Evolutionary conservation across 1,140 invertebrate genomes (phyloP).

Genomic region (Penaeus chinensis): DNA sequence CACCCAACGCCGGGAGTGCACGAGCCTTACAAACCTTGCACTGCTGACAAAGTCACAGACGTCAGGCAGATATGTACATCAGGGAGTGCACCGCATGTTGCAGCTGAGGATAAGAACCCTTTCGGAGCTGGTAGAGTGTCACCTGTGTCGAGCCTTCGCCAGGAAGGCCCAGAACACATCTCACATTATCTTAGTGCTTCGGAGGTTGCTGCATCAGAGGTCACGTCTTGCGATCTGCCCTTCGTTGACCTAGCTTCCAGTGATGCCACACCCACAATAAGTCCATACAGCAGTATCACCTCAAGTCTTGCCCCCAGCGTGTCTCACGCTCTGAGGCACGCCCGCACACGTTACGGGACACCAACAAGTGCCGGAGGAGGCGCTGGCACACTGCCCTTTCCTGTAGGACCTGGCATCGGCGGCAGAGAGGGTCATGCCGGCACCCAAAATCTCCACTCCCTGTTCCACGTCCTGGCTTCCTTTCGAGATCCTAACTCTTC

Average conservation of each 20-base stretch:
- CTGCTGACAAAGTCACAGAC: no score
- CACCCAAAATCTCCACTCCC: constrained; percentile 13
- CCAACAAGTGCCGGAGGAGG: no score
- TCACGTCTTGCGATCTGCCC: constrained; percentile 17
- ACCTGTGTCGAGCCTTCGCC: constrained; percentile 29
- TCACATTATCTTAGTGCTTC: constrained; percentile 42
- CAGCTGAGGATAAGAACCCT: no score
- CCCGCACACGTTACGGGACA: neutral
- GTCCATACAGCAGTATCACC: constrained; percentile 29
- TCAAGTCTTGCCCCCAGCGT: neutral
- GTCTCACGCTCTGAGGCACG: neutral
- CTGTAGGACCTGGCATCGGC: no score
- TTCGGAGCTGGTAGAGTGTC: constrained; percentile 8
- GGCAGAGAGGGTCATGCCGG: neutral
- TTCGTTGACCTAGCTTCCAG: constrained; percentile 40
- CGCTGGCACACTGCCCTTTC: no score
- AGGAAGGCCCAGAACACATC: neutral
- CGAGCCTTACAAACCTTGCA: no score
- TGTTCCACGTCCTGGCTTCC: constrained; percentile 23
- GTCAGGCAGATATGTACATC: no score
- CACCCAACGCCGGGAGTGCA: no score
- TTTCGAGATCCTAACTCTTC: neutral
- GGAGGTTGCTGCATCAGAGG: constrained; percentile 36
- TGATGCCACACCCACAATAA: constrained; percentile 39
- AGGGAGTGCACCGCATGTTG: no score